Base-by-base conservation (phyloP, 2,113 vertebrate species). In the Deroptyus accipitrinus region DNA sequence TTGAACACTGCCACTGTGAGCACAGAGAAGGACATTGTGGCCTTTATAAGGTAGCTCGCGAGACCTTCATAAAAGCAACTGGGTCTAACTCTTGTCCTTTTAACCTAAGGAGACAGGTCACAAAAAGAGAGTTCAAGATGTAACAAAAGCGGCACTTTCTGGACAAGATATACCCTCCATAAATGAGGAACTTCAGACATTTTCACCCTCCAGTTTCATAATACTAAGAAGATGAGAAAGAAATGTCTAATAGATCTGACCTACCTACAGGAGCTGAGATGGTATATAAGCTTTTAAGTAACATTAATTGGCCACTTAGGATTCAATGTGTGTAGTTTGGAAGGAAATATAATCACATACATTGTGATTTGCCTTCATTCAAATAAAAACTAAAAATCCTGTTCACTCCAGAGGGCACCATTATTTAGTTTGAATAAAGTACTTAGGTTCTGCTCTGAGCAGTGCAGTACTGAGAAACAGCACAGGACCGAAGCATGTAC, bases 141-240 rank as follows among this genome's bases (percentile, higher is more conserved):
- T 33, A 93, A 48, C 0, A 14, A 83, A 88, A 82, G 49, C 23
- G 59, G 57, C 25, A 49, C 67, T 91, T 92, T 88, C 62, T 79
- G 37, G 64, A 63, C 31, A 64, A 89, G 70, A 79, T 73, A 74
- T 1, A 74, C 16, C 2, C 48, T 80, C 11, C 11, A 2, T 39
- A 31, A 91, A 96, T 86, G 76, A 90, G 94, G 94, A 97, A 96
- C 69, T 91, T 85, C 62, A 72, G 52, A 30, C 7, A 28, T 84
- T 92, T 93, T 96, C 6, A 7, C 62, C 44, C 22, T 69, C 41
- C 44, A 27, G 48, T 84, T 92, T 90, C 51, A n/a, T 82, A 81
- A 84, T 42, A 64, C 10, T 59, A 86, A 75, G 61, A 79, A 46
- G n/a, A 86, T 25, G n/a, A 66, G 54, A 79, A 86, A 90, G 90